phyloP scores from a whole-genome alignment of 2,888 invertebrate species.

The Ormyrus nitidulus region DNA sequence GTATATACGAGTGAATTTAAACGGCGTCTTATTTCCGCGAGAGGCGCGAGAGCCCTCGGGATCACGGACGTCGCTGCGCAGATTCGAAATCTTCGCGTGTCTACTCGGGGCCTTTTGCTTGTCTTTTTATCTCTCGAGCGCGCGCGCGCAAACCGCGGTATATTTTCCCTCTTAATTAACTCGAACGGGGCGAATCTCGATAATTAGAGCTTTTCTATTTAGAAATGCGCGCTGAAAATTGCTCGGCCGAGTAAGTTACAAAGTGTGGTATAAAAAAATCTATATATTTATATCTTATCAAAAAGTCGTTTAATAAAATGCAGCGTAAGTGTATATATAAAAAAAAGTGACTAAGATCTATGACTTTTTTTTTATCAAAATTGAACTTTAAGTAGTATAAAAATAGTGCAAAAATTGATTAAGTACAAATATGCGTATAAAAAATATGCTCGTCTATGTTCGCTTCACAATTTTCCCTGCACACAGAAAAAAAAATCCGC shows the following conservation, averaged over 20 bases:
- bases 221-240: no score
- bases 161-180: constrained; percentile 13
- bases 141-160: not conserved
- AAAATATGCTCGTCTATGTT: constrained; percentile 56
- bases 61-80: constrained; percentile 21
- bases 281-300: no score
- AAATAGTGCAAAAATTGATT: not conserved
- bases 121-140: not conserved
- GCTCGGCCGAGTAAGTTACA: no score
- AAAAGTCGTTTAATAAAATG: constrained; percentile 5
- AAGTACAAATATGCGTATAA: constrained; percentile 58
- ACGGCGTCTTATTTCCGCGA: constrained; percentile 41
- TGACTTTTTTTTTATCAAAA: no score
- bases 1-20: constrained; percentile 36
- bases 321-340: not conserved
- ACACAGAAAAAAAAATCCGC: constrained; percentile 1
- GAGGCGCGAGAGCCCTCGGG: constrained; percentile 28
- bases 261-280: no score
- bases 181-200: not conserved
- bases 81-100: constrained; percentile 29
- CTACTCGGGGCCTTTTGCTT: constrained; percentile 27
- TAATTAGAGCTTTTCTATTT: not conserved
- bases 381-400: not conserved
- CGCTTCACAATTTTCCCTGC: constrained; percentile 1
- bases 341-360: no score